Evolutionary conservation across 2,888 invertebrate genomes (phyloP).

Genomic region (Xestia rhomboidea): DNA sequence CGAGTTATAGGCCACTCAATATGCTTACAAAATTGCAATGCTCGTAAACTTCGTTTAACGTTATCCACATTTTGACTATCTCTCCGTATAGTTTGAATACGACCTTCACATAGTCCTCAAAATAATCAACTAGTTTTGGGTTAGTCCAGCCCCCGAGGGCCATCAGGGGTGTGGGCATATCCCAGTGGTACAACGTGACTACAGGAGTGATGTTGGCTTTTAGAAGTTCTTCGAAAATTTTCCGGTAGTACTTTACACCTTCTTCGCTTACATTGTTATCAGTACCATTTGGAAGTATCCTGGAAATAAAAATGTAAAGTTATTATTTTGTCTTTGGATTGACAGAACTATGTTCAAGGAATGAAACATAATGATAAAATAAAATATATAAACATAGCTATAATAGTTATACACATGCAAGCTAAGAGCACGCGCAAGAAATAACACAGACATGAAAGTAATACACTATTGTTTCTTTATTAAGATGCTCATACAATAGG

Average conservation of each 20-base stretch:
- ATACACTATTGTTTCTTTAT: too few species aligned
- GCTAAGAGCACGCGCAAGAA: too few species aligned
- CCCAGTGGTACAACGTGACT: conserved; percentile 92
- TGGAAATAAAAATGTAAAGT: conserved; percentile 47
- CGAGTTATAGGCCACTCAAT: not conserved
- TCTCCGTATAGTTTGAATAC: conserved; percentile 92
- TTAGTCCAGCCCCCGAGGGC: conserved; percentile 89
- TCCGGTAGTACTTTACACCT: conserved; percentile 94
- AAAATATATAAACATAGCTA: too few species aligned
- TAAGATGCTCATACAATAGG: too few species aligned
- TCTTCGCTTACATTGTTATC: conserved; percentile 92
- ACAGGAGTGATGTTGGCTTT: conserved; percentile 92
- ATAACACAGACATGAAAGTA: too few species aligned
- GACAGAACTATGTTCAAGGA: not conserved
- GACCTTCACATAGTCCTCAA: conserved; percentile 89
- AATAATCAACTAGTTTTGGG: conserved; percentile 87
- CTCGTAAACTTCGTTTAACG: conserved; percentile 93
- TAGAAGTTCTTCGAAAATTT: conserved; percentile 93
- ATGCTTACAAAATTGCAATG: conserved; percentile 85
- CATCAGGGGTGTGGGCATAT: conserved; percentile 88
- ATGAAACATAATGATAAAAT: not conserved
- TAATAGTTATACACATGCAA: not conserved
- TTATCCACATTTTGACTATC: conserved; percentile 93
- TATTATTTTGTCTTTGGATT: too few species aligned
- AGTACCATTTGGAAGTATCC: conserved; percentile 93